Evolutionary conservation across 2,797 vertebrate species (phyloP).

Genomic region (Pantherophis vulpinus): DNA sequence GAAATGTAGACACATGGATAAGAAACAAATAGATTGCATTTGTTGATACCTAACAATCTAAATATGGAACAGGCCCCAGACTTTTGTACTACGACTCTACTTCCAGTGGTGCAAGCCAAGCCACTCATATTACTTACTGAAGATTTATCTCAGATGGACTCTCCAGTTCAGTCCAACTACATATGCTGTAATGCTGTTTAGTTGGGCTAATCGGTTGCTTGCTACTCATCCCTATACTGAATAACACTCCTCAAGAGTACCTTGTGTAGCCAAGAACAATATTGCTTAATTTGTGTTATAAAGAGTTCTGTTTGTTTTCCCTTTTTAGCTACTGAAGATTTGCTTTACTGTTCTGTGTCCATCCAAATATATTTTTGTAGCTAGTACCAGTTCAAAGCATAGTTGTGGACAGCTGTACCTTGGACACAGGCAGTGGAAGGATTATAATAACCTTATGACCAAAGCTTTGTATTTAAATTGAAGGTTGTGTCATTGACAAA

Average conservation of each 20-base stretch:
- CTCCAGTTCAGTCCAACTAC: not conserved
- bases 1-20: not conserved
- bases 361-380: constrained; percentile 16
- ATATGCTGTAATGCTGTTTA: not conserved
- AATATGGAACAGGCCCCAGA: not conserved
- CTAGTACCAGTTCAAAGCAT: constrained; percentile 36
- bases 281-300: not conserved
- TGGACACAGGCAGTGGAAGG: constrained; percentile 5
- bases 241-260: not conserved
- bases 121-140: not conserved
- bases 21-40: not conserved
- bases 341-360: not conserved
- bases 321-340: not conserved
- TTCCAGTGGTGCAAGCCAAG: not conserved
- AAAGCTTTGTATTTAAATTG: constrained; percentile 17
- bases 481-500: constrained; percentile 4
- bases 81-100: not conserved
- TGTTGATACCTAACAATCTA: not conserved
- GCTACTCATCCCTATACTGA: not conserved
- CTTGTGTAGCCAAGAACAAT: not conserved
- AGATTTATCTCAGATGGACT: not conserved
- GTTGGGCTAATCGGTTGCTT: not conserved
- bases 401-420: constrained; percentile 35
- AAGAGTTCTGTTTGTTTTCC: not conserved
- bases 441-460: constrained; percentile 24